Conservation (phyloP, 2,113 vertebrate species). For the Sturnira hondurensis region DNA sequence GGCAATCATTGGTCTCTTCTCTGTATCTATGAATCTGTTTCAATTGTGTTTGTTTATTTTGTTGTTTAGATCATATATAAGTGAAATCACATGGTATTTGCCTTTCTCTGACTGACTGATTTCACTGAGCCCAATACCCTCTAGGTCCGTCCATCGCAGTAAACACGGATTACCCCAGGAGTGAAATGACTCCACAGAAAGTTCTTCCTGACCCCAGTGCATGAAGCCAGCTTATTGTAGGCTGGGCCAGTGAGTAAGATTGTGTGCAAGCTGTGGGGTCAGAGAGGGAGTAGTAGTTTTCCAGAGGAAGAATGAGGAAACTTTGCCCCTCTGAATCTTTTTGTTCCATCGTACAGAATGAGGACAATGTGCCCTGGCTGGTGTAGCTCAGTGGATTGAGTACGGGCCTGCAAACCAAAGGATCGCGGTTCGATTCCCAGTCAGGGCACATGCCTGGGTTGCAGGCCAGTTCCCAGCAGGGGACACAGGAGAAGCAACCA, state of each 20-base stretch:
- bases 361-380: rapidly evolving
- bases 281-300: neutral
- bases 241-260: neutral
- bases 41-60: neutral
- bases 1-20: neutral
- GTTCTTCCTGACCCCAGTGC: neutral
- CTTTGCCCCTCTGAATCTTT: neutral
- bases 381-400: no score
- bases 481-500: no score
- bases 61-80: neutral
- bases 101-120: neutral
- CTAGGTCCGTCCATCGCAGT: neutral
- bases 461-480: no score
- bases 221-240: neutral
- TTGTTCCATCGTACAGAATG: neutral
- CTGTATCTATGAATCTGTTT: neutral
- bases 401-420: no score
- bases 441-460: no score
- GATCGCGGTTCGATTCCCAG: no score
- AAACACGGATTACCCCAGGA: neutral
- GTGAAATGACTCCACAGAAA: neutral
- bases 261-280: neutral
- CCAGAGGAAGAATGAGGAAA: neutral
- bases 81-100: neutral
- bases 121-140: neutral